Evolutionary conservation across 2,113 vertebrate genomes (phyloP).

Genomic region (Hippocampus zosterae): DNA sequence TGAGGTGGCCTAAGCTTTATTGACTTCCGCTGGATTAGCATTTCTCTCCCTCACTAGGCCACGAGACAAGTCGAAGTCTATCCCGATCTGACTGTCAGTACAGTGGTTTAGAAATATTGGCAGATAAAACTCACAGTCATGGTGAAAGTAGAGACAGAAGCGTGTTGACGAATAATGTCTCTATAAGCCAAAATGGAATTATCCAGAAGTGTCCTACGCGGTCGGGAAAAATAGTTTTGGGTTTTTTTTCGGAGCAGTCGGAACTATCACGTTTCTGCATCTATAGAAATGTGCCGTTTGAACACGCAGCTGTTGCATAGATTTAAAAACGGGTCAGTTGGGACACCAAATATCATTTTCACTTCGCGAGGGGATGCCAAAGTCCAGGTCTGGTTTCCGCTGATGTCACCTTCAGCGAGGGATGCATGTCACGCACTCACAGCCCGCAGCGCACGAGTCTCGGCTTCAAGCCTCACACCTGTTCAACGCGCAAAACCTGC

Average conservation of each 20-base stretch:
- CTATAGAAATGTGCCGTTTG: neutral
- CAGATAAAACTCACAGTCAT: too few relatives aligned
- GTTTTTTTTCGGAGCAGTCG: neutral
- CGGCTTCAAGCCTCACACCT: constrained; percentile 18
- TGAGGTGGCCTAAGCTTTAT: too few relatives aligned
- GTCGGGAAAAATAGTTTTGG: neutral
- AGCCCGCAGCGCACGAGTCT: constrained; percentile 11
- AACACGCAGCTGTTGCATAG: constrained; percentile 28
- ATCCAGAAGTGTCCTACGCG: neutral
- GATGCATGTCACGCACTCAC: constrained; percentile 14
- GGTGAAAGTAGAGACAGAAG: neutral
- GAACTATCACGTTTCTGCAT: neutral
- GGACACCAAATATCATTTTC: constrained; percentile 18
- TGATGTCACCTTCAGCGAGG: constrained; percentile 45
- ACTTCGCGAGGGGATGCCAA: constrained; percentile 25
- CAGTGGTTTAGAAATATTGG: too few relatives aligned
- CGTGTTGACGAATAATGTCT: too few relatives aligned
- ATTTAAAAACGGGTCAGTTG: constrained; percentile 26
- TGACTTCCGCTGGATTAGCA: too few relatives aligned
- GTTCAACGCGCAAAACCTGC: constrained; percentile 23
- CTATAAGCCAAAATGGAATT: too few relatives aligned
- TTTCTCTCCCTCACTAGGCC: too few relatives aligned
- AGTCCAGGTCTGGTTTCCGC: constrained; percentile 42
- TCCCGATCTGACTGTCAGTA: too few relatives aligned
- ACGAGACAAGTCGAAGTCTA: too few relatives aligned